Conservation (phyloP, 2,888 invertebrate species). For the Drosophila hamatofila region DNA sequence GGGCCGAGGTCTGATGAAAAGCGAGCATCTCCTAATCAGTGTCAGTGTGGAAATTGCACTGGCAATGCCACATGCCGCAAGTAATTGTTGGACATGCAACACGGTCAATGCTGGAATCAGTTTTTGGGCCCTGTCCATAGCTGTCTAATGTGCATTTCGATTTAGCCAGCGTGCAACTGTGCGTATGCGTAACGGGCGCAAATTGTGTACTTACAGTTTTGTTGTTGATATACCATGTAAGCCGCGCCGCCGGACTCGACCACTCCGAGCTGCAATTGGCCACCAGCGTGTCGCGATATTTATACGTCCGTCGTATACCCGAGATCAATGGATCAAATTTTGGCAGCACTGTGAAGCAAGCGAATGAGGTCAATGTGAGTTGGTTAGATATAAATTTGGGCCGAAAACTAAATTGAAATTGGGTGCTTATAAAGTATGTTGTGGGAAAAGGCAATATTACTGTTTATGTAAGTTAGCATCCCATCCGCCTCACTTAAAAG, state of each 20-base stretch:
- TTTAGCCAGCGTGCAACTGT: slow-evolving; percentile 7
- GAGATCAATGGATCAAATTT: slow-evolving; percentile 84
- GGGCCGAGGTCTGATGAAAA: neutral
- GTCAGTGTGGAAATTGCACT: slow-evolving; percentile 10
- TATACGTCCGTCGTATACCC: slow-evolving; percentile 82
- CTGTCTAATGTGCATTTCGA: slow-evolving; percentile 31
- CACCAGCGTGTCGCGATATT: slow-evolving; percentile 84
- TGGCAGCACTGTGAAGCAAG: slow-evolving; percentile 82
- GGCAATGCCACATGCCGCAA: slow-evolving; percentile 12
- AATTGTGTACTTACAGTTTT: slow-evolving; percentile 83
- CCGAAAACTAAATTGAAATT: neutral
- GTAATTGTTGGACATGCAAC: slow-evolving; percentile 45
- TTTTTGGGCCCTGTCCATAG: slow-evolving; percentile 7
- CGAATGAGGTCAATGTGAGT: slow-evolving; percentile 1
- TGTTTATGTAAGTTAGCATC: neutral
- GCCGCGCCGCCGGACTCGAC: slow-evolving; percentile 84
- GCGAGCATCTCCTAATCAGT: slow-evolving; percentile 18
- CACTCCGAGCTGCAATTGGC: slow-evolving; percentile 85
- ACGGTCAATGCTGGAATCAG: slow-evolving; percentile 34
- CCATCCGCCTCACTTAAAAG: too few species aligned
- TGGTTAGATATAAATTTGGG: neutral
- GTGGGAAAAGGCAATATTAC: neutral
- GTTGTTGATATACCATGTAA: slow-evolving; percentile 85
- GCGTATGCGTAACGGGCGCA: slow-evolving; percentile 36
- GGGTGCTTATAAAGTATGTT: neutral